A percentile compares a stretch with the other conserved stretches of the same genome.
These are phyloP conservation scores for Moxostoma hubbsi DNA, from an alignment of 2,797 vertebrate species.

Conservation along the genomic window DNA sequence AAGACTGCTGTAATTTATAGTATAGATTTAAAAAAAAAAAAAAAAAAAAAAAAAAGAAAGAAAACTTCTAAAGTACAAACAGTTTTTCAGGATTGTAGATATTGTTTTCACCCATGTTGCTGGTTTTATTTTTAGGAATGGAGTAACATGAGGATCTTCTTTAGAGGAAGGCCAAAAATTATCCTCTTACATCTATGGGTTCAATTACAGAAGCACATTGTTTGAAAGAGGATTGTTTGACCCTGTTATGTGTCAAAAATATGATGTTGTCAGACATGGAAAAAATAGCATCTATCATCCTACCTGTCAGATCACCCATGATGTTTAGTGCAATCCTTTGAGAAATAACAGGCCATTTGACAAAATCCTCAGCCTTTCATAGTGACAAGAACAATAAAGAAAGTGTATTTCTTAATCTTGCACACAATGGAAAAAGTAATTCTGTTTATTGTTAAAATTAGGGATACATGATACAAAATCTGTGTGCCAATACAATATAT, in stretches of 20 bases:
- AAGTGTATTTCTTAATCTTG: not conserved
- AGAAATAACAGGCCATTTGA: constrained; percentile 8
- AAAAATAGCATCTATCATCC: too few species aligned
- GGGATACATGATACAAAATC: too few species aligned
- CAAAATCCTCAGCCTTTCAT: not conserved
- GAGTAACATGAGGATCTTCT: not conserved
- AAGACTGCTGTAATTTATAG: constrained; percentile 51
- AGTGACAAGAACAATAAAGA: not conserved
- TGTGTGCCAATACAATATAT: too few species aligned
- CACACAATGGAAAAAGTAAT: not conserved
- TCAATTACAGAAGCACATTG: not conserved
- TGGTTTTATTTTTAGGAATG: not conserved
- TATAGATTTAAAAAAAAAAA: constrained; percentile 15
- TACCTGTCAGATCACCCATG: not conserved
- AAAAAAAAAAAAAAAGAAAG: not conserved
- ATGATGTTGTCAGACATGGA: not conserved
- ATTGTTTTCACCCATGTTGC: not conserved
- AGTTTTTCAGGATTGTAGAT: constrained; percentile 46
- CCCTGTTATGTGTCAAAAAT: constrained; percentile 8
- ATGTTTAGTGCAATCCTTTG: not conserved
- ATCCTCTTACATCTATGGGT: not conserved
- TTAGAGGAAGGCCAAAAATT: not conserved
- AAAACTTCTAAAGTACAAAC: constrained; percentile 38
- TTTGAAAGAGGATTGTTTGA: not conserved
- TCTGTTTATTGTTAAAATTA: not conserved